Conservation (phyloP, 2,113 vertebrate genomes). For the Balaeniceps rex region DNA sequence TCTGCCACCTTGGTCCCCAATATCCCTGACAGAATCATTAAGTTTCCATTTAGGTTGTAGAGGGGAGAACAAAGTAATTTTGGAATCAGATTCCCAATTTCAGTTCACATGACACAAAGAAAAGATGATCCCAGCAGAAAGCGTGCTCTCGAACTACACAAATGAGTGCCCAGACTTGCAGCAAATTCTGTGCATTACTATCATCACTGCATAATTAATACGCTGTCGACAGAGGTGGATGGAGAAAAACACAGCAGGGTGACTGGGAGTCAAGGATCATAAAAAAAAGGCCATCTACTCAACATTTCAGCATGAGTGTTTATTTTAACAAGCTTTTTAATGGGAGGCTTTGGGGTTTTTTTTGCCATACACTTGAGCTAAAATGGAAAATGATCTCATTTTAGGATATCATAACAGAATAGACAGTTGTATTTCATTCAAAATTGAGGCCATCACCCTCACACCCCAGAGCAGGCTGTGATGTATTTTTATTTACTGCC, state of each 20-base stretch:
- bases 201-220: background rate
- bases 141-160: background rate
- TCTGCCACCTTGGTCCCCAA: background rate
- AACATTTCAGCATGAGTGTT: background rate
- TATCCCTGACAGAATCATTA: background rate
- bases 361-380: background rate
- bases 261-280: background rate
- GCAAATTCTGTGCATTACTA: background rate
- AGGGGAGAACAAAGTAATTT: background rate
- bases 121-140: background rate
- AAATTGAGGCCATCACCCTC: background rate
- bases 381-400: background rate
- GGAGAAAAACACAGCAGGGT: background rate
- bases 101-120: background rate
- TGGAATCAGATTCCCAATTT: background rate
- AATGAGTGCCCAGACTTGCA: background rate
- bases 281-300: background rate
- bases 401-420: background rate
- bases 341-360: background rate
- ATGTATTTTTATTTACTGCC: background rate
- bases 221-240: background rate
- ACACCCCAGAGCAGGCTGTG: background rate
- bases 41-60: background rate
- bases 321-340: background rate
- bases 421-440: background rate